Conservation (phyloP, 2,797 vertebrate species). For the Coregonus sp. region DNA sequence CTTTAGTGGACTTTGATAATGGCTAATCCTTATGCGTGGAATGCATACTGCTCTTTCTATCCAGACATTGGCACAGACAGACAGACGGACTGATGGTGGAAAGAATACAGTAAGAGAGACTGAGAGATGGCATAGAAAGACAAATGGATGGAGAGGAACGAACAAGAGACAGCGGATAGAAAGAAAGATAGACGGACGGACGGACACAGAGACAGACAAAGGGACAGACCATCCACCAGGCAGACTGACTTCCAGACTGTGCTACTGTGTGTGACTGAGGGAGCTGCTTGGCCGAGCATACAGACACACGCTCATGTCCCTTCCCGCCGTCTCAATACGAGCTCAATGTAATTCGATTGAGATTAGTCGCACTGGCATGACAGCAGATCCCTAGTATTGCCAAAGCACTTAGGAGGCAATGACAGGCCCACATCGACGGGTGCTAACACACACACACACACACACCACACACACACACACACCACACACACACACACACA, state of each 20-base stretch:
- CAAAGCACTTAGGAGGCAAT: slow-evolving; percentile 81
- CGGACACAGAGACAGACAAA: slow-evolving; percentile 1
- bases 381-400: slow-evolving; percentile 78
- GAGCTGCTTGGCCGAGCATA: slow-evolving; percentile 50
- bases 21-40: background rate
- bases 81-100: background rate
- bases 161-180: slow-evolving; percentile 14
- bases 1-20: background rate
- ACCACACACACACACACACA: slow-evolving; percentile 27
- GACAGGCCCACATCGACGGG: slow-evolving; percentile 73
- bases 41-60: slow-evolving; percentile 1
- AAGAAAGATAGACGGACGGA: background rate
- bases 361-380: slow-evolving; percentile 79
- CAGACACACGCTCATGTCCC: slow-evolving; percentile 62
- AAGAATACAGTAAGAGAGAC: background rate
- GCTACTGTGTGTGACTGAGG: slow-evolving; percentile 4
- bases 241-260: background rate
- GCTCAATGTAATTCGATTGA: slow-evolving; percentile 79
- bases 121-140: slow-evolving; percentile 11
- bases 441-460: slow-evolving; percentile 49
- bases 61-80: background rate
- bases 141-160: background rate
- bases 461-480: slow-evolving; percentile 36
- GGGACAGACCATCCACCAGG: background rate
- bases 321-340: slow-evolving; percentile 70